Evolutionary conservation across 2,113 vertebrate genomes (phyloP).

Genomic region (Strigops habroptila): DNA sequence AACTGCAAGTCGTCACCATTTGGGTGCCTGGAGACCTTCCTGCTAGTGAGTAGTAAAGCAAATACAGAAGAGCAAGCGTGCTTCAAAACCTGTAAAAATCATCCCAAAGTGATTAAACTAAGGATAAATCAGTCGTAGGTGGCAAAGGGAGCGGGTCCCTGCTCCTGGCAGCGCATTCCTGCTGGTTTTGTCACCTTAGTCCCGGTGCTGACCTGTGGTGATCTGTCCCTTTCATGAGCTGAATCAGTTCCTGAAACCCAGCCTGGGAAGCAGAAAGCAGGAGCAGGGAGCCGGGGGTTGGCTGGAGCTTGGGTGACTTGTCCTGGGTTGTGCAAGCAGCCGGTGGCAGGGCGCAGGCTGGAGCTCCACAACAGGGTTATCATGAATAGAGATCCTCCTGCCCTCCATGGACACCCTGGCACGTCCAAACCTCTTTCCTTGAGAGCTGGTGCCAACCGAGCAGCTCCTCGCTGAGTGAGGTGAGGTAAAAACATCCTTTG

Average conservation of each 20-base stretch:
- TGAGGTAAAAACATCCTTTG: neutral
- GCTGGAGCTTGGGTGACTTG: neutral
- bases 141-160: neutral
- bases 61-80: neutral
- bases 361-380: neutral
- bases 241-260: neutral
- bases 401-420: rapidly evolving
- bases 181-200: neutral
- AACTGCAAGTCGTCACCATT: neutral
- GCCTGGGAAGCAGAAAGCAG: neutral
- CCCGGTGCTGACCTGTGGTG: neutral
- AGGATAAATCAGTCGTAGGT: neutral
- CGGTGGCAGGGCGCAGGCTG: neutral
- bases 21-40: neutral
- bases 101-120: neutral
- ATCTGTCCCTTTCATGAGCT: neutral
- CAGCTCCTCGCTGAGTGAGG: rapidly evolving
- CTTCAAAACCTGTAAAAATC: neutral
- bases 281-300: neutral
- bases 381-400: neutral
- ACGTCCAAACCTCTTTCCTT: neutral
- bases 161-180: neutral
- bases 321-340: neutral
- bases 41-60: neutral
- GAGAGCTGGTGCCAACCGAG: rapidly evolving